phyloP scores from a whole-genome alignment of 64 coral and sea anemone genomes.

The Montipora capricornis region DNA sequence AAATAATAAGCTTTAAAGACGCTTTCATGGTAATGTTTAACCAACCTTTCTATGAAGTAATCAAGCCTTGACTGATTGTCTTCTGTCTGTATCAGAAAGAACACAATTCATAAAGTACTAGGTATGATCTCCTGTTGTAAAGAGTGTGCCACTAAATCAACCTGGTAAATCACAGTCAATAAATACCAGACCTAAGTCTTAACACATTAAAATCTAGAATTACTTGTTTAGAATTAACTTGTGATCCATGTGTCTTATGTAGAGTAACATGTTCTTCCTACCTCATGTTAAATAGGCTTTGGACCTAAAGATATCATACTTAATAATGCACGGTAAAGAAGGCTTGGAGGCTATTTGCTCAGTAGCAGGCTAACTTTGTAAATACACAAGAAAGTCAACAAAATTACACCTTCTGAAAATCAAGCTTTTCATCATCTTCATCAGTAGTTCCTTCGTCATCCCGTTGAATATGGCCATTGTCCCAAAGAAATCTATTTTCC shows the following conservation, averaged over 20 bases:
- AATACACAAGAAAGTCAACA: neutral
- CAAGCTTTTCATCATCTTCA: constrained; percentile 25
- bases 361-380: constrained; percentile 1
- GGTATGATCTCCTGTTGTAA: neutral
- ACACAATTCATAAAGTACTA: neutral
- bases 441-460: constrained; percentile 20
- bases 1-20: neutral
- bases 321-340: neutral
- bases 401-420: neutral
- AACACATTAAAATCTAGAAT: neutral
- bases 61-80: neutral
- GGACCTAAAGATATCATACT: neutral
- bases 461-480: neutral
- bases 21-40: constrained; percentile 15
- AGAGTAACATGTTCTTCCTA: neutral
- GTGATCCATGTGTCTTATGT: neutral
- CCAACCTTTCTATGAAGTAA: constrained; percentile 20
- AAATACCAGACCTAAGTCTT: neutral
- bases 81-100: neutral
- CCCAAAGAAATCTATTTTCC: neutral
- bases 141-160: neutral
- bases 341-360: neutral
- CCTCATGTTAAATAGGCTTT: neutral
- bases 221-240: neutral
- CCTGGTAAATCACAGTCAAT: neutral